Conservation (phyloP, 2,888 invertebrate genomes). For the Drosophila cyrtoloma region DNA sequence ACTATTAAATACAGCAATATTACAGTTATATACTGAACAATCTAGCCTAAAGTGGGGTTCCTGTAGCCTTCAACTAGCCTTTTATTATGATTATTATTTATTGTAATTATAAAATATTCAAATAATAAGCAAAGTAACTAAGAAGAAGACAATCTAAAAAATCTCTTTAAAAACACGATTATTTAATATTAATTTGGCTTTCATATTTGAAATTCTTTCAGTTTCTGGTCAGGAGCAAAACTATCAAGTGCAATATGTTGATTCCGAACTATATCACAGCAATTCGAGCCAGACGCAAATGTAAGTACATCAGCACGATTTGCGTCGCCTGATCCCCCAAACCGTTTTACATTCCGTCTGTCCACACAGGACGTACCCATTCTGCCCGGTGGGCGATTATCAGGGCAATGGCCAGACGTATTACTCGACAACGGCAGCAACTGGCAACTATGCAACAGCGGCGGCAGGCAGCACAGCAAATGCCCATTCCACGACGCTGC, state of each 20-base stretch:
- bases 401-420: slow-evolving; percentile 87
- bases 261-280: slow-evolving; percentile 89
- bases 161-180: neutral
- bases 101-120: neutral
- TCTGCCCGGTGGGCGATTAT: slow-evolving; percentile 90
- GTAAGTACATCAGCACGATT: slow-evolving; percentile 82
- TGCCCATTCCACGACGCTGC: slow-evolving; percentile 85
- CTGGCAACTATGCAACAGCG: slow-evolving; percentile 86
- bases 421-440: slow-evolving; percentile 87
- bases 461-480: slow-evolving; percentile 81
- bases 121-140: neutral
- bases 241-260: slow-evolving; percentile 92
- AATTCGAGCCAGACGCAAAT: slow-evolving; percentile 87
- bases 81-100: no score
- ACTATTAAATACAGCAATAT: neutral
- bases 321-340: neutral
- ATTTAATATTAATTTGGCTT: neutral
- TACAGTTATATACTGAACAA: neutral
- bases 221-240: slow-evolving; percentile 85
- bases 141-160: neutral
- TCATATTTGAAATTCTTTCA: slow-evolving; percentile 48
- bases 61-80: neutral
- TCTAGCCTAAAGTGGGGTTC: neutral
- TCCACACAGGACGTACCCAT: slow-evolving; percentile 89
- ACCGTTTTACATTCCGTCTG: slow-evolving; percentile 9